These are phyloP conservation scores for Lepus americanus DNA, from an alignment of 2,113 vertebrate species.

Conservation along the genomic window DNA sequence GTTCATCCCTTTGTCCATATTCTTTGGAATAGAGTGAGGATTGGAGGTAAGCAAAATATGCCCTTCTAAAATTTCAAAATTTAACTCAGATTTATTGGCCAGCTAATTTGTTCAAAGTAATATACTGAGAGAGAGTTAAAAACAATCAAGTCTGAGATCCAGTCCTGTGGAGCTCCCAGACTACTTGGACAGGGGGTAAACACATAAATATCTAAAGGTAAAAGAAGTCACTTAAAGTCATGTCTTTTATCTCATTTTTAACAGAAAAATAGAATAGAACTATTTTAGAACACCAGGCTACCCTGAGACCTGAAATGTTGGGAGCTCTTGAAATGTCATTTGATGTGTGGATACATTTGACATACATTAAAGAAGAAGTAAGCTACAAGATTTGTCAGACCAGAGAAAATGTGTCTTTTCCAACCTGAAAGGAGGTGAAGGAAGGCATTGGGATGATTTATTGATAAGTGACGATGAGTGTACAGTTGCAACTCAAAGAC, in stretches of 20 bases:
- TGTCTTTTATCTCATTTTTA: neutral
- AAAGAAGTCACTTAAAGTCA: neutral
- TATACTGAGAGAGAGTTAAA: neutral
- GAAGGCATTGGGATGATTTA: constrained; percentile 83
- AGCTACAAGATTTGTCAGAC: constrained; percentile 74
- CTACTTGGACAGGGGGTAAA: neutral
- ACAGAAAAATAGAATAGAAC: neutral
- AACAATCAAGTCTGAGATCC: neutral
- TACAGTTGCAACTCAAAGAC: constrained; percentile 78
- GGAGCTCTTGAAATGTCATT: constrained; percentile 67
- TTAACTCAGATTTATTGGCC: neutral
- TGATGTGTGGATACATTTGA: constrained; percentile 70
- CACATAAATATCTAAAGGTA: neutral
- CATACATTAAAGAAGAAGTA: constrained; percentile 69
- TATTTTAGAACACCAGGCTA: constrained; percentile 29
- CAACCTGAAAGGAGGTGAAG: constrained; percentile 21
- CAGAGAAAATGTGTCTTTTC: constrained; percentile 70
- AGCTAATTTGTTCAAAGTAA: neutral
- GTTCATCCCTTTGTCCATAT: neutral
- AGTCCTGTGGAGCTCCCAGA: neutral
- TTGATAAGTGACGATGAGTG: constrained; percentile 72
- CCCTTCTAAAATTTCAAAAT: constrained; percentile 9
- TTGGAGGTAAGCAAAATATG: neutral
- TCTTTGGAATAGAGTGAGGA: rapidly evolving
- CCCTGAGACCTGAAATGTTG: constrained; percentile 47